Evolutionary conservation across 1,140 invertebrate species (phyloP).

Genomic region (Drosophila watanabei): DNA sequence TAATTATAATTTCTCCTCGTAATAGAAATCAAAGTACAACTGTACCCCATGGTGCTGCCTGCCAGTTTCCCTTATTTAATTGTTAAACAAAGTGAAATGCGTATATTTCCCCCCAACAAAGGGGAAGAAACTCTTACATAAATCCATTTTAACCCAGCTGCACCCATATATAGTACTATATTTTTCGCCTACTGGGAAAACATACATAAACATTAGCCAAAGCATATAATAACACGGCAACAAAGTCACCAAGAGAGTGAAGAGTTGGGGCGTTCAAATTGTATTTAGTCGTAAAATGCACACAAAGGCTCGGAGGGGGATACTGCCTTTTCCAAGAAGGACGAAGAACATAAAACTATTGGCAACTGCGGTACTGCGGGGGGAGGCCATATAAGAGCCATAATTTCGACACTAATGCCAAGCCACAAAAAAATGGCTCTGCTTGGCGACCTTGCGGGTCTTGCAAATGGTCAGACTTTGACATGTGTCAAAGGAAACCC

Average conservation of each 20-base stretch:
- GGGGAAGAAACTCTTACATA: conserved; percentile 2
- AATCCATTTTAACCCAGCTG: conserved; percentile 5
- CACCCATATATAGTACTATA: neutral
- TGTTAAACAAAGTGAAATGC: conserved; percentile 7
- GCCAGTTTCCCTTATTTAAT: conserved; percentile 15
- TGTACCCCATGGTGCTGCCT: neutral
- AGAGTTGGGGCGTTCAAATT: conserved; percentile 47
- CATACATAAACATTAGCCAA: conserved; percentile 54
- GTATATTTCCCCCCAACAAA: neutral
- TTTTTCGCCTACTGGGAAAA: conserved; percentile 35
- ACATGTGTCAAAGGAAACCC: conserved; percentile 66
- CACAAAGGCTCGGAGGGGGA: conserved; percentile 7
- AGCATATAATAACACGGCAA: conserved; percentile 51
- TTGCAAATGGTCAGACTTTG: conserved; percentile 64
- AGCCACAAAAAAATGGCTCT: conserved; percentile 49
- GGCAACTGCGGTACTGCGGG: conserved; percentile 10
- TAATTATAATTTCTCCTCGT: neutral
- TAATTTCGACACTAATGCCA: conserved; percentile 75
- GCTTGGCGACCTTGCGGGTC: conserved; percentile 61
- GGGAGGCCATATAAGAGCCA: conserved; percentile 55
- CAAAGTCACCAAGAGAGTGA: conserved; percentile 25
- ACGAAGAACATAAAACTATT: conserved; percentile 65
- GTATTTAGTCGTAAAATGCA: conserved; percentile 74
- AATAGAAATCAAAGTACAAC: neutral
- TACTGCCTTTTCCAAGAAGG: conserved; percentile 15